Percentiles rank a stretch among this genome's conserved stretches.
Conservation (phyloP, 2,113 vertebrate genomes). For the Panthera leo region DNA sequence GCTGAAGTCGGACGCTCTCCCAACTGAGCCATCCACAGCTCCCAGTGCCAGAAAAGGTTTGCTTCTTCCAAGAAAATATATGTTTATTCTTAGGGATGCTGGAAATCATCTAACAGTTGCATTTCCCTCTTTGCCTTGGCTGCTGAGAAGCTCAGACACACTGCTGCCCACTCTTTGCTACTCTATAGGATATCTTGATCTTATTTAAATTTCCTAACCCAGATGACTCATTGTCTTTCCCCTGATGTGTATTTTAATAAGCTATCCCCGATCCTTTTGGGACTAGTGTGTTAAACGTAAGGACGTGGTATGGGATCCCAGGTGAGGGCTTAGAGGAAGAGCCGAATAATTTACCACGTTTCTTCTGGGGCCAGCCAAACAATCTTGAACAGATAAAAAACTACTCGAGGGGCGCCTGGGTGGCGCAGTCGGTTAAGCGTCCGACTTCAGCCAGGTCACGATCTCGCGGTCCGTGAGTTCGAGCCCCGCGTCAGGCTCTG, state of each 20-base stretch:
- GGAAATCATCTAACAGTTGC: neutral
- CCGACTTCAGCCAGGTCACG: too few species aligned
- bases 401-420: neutral
- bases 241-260: neutral
- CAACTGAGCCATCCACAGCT: too few species aligned
- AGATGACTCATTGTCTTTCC: neutral
- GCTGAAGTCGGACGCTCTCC: too few species aligned
- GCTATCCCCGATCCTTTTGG: neutral
- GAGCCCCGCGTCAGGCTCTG: too few species aligned
- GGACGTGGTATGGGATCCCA: neutral
- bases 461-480: too few species aligned
- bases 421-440: too few species aligned
- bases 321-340: neutral
- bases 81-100: neutral
- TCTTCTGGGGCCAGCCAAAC: neutral
- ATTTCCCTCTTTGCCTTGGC: neutral
- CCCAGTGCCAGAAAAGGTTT: neutral
- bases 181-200: neutral
- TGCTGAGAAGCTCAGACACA: neutral
- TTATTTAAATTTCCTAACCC: neutral
- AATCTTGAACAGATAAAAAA: neutral
- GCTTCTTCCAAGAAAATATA: neutral
- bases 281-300: conserved; percentile 18
- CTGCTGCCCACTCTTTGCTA: neutral
- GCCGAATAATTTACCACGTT: neutral